These are phyloP conservation scores for Amia ocellicauda DNA, from an alignment of 2,113 vertebrate genomes.

Conservation along the genomic window DNA sequence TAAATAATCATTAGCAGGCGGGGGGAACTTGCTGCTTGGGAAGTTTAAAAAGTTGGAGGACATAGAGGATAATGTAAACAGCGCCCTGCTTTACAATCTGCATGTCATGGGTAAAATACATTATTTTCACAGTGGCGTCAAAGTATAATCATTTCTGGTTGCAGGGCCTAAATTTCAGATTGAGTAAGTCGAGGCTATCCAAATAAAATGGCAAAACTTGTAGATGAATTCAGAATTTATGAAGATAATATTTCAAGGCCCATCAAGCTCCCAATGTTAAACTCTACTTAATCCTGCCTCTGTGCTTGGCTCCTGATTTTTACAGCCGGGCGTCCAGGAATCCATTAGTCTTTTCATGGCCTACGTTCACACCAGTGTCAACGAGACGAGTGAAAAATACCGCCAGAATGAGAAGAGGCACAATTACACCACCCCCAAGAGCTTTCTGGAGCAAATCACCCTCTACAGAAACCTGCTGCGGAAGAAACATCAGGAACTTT, in stretches of 20 bases:
- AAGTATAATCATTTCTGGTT: slow-evolving; percentile 60
- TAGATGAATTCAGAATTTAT: slow-evolving; percentile 72
- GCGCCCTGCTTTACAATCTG: slow-evolving; percentile 49
- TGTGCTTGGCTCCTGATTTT: slow-evolving; percentile 44
- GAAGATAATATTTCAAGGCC: slow-evolving; percentile 60
- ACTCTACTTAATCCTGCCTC: slow-evolving; percentile 57
- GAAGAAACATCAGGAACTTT: slow-evolving; percentile 62
- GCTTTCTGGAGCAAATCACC: slow-evolving; percentile 78
- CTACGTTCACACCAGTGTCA: slow-evolving; percentile 71
- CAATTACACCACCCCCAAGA: slow-evolving; percentile 76
- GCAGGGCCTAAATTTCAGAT: slow-evolving; percentile 69
- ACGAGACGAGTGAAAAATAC: slow-evolving; percentile 69
- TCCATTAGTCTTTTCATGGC: slow-evolving; percentile 80
- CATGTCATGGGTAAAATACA: slow-evolving; percentile 52
- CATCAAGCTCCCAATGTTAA: slow-evolving; percentile 61
- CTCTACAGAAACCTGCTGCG: slow-evolving; percentile 70
- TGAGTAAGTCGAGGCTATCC: slow-evolving; percentile 68
- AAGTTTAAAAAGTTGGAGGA: slow-evolving; percentile 77
- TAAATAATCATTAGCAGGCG: slow-evolving; percentile 81
- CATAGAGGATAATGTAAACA: slow-evolving; percentile 65
- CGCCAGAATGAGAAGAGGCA: slow-evolving; percentile 65
- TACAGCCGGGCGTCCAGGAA: slow-evolving; percentile 71
- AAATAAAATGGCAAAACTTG: slow-evolving; percentile 64
- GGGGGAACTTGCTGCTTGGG: slow-evolving; percentile 65
- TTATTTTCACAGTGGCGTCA: slow-evolving; percentile 66